A percentile compares a stretch with the other conserved stretches of the same genome.
phyloP scores from a whole-genome alignment of 23 tunicate species.

The Phallusia fumigata region DNA sequence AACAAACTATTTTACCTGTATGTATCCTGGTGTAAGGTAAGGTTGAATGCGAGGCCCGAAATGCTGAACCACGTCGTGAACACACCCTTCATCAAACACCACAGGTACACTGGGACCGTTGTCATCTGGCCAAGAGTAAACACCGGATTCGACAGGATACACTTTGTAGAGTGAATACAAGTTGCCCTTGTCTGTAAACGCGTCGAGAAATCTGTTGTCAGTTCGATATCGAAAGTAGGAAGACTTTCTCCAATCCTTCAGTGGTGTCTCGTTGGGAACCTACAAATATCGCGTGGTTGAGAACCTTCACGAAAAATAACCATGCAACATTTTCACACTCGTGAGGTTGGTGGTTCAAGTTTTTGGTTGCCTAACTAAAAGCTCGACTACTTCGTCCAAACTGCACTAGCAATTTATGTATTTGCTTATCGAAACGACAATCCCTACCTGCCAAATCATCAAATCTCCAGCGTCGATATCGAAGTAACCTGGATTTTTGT shows the following conservation, averaged over 20 bases:
- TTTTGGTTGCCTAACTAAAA: no score
- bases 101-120: constrained; percentile 22
- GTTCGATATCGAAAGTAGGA: constrained; percentile 15
- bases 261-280: constrained; percentile 30
- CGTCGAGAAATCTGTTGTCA: background rate
- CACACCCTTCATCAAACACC: constrained; percentile 4
- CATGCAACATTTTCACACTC: no score
- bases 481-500: constrained; percentile 58
- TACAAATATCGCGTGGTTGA: no score
- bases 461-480: constrained; percentile 43
- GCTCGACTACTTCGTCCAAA: no score
- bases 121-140: constrained; percentile 1
- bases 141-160: constrained; percentile 7
- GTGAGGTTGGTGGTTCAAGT: no score
- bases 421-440: no score
- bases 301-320: no score
- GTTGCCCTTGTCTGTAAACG: constrained; percentile 3
- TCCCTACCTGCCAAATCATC: constrained; percentile 46
- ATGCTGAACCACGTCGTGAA: background rate
- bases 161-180: constrained; percentile 11
- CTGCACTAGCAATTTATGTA: no score
- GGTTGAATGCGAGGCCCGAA: constrained; percentile 8
- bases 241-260: background rate
- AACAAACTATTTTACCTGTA: constrained; percentile 7
- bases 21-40: background rate